Conservation (phyloP, 2,113 vertebrate genomes). For the Ophthalmotilapia sp. region DNA sequence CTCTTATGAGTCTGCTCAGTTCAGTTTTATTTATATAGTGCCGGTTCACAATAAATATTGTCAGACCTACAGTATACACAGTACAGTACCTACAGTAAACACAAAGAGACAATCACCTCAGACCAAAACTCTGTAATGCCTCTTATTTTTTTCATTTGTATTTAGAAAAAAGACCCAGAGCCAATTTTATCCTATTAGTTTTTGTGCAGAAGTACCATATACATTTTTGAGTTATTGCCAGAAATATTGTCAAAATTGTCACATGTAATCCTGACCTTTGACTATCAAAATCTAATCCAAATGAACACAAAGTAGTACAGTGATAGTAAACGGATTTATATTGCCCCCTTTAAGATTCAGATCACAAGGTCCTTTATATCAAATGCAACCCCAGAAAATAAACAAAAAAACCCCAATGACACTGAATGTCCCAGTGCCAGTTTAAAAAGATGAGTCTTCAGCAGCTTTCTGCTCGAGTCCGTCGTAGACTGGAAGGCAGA, state of each 20-base stretch:
- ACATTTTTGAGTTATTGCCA: neutral
- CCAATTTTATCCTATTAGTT: neutral
- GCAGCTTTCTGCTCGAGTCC: neutral
- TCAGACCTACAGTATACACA: neutral
- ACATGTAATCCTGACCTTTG: neutral
- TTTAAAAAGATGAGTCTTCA: neutral
- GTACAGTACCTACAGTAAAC: neutral
- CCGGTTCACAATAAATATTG: neutral
- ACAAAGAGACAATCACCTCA: neutral
- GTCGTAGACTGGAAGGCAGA: neutral
- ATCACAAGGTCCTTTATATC: neutral
- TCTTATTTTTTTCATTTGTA: neutral
- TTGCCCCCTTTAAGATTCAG: neutral
- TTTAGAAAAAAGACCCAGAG: neutral
- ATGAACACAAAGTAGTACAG: neutral
- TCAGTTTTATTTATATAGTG: neutral
- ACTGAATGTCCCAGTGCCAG: neutral
- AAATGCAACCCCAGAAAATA: neutral
- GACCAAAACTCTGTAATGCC: neutral
- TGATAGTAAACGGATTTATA: neutral
- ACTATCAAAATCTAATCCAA: neutral
- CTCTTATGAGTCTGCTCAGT: neutral
- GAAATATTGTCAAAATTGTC: neutral
- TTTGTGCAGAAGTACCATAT: neutral
- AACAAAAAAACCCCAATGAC: fast-evolving